phyloP scores from a whole-genome alignment of 2,113 vertebrate genomes.

The Dolichallabes microphthalmus region DNA sequence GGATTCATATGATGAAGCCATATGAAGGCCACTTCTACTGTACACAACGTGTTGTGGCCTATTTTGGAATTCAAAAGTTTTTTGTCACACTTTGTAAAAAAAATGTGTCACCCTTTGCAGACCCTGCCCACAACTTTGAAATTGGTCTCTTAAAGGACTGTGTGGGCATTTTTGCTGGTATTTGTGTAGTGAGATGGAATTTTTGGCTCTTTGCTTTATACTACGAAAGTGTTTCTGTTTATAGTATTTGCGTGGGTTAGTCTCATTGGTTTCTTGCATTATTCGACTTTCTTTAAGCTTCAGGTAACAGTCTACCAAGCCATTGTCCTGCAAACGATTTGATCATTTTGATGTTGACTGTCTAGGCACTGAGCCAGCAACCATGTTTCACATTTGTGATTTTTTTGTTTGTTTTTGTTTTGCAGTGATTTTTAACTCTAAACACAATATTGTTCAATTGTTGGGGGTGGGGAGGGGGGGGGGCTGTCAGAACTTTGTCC shows the following conservation, averaged over 20 bases:
- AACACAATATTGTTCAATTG: background rate
- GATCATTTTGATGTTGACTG: background rate
- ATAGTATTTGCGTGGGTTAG: background rate
- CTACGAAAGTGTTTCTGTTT: background rate
- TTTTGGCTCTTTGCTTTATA: background rate
- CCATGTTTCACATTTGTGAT: background rate
- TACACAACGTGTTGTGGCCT: background rate
- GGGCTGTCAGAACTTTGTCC: background rate
- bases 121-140: background rate
- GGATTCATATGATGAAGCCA: background rate
- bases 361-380: background rate
- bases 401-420: background rate
- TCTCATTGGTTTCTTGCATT: background rate
- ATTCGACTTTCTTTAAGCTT: background rate
- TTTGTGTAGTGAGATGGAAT: background rate
- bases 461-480: background rate
- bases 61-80: background rate
- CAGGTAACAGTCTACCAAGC: background rate
- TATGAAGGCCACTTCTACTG: background rate
- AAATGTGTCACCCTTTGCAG: background rate
- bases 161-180: background rate
- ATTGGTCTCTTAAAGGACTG: background rate
- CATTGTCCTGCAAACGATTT: background rate
- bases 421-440: background rate
- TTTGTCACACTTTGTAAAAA: too few species aligned